Percentiles rank a stretch among this genome's conserved stretches.
phyloP scores from a whole-genome alignment of 1,140 invertebrate genomes.

The Brachionus manjavacas region DNA sequence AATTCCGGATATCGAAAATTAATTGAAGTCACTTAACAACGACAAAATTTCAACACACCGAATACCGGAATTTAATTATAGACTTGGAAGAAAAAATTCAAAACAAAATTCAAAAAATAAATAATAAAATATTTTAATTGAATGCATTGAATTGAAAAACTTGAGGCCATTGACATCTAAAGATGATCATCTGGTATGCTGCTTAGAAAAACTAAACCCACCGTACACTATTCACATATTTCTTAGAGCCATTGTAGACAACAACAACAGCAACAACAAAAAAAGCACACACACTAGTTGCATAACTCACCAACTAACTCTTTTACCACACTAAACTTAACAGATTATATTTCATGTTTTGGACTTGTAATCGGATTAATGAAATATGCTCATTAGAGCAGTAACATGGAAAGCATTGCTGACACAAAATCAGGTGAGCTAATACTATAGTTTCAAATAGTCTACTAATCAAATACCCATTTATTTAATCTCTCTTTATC shows the following conservation, averaged over 20 bases:
- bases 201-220: neutral
- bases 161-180: conserved; percentile 18
- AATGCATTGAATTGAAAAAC: conserved; percentile 29
- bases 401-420: conserved; percentile 5
- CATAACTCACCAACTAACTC: neutral
- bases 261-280: neutral
- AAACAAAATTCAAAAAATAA: neutral
- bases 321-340: neutral
- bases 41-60: neutral
- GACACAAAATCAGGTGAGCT: conserved; percentile 31
- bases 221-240: neutral
- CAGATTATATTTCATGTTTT: conserved; percentile 29
- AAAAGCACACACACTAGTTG: too few species aligned
- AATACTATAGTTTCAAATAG: neutral
- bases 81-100: conserved; percentile 20
- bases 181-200: conserved; percentile 20
- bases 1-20: neutral
- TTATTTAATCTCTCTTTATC: conserved; percentile 36
- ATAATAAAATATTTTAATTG: conserved; percentile 40
- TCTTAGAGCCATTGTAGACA: neutral
- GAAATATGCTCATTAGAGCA: neutral
- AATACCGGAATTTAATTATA: conserved; percentile 41
- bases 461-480: conserved; percentile 21
- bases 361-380: neutral
- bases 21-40: conserved; percentile 33